These are phyloP conservation scores for Porites australiensis DNA, from an alignment of 64 coral and sea anemone species.

Conservation along the genomic window DNA sequence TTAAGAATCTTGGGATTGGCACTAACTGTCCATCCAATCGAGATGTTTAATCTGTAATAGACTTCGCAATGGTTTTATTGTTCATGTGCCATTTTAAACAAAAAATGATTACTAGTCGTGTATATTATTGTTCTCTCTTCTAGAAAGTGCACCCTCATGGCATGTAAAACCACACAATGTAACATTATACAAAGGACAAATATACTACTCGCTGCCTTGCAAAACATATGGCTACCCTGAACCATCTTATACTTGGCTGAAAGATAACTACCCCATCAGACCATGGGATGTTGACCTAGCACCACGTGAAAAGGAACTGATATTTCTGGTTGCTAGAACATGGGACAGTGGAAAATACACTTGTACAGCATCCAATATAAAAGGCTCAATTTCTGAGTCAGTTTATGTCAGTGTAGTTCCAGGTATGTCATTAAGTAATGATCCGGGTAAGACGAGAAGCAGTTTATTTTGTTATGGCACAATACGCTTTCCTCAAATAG, in stretches of 20 bases:
- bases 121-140: background rate
- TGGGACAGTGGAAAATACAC: conserved; percentile 32
- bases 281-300: background rate
- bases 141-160: conserved; percentile 43
- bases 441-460: too few species aligned
- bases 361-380: conserved; percentile 30
- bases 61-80: too few species aligned
- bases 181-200: conserved; percentile 60
- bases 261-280: background rate
- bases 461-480: too few species aligned
- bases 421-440: background rate
- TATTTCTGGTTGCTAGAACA: background rate
- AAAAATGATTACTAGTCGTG: too few species aligned
- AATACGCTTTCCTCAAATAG: too few species aligned
- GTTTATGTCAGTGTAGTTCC: conserved; percentile 38
- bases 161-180: conserved; percentile 30
- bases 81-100: too few species aligned
- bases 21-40: too few species aligned
- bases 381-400: conserved; percentile 34
- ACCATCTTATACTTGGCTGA: conserved; percentile 23
- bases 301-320: background rate
- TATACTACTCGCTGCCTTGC: conserved; percentile 33
- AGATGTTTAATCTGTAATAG: too few species aligned
- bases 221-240: conserved; percentile 28
- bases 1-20: too few species aligned